A percentile compares a stretch with the other conserved stretches of the same genome.
phyloP scores from a whole-genome alignment of 2,797 vertebrate genomes.

The Sebastes ruberrimus region DNA sequence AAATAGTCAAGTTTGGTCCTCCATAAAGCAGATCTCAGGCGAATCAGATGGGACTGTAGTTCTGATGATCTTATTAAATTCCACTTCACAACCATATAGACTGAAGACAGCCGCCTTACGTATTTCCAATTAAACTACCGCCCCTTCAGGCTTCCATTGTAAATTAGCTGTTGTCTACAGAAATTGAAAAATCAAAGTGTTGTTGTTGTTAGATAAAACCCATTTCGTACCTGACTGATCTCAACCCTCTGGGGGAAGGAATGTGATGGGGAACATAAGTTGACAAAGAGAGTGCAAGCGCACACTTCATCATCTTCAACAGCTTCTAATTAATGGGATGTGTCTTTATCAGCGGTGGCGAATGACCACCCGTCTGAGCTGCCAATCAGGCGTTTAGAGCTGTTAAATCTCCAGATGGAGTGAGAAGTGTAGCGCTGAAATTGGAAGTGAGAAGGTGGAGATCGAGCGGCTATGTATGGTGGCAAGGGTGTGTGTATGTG shows the following conservation, averaged over 20 bases:
- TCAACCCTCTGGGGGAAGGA: neutral
- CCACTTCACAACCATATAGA: neutral
- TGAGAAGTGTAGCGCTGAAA: neutral
- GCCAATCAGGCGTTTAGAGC: neutral
- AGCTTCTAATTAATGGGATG: neutral
- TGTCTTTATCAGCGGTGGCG: neutral
- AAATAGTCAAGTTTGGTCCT: neutral
- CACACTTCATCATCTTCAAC: neutral
- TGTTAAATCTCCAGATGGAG: constrained; percentile 2
- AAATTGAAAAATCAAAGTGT: neutral
- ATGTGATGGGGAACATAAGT: neutral
- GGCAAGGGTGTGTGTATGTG: neutral
- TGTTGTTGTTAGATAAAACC: neutral
- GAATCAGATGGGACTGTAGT: neutral
- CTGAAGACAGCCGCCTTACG: neutral
- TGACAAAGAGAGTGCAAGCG: neutral
- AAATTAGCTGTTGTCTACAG: neutral
- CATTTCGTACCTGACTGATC: neutral
- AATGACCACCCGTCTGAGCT: neutral
- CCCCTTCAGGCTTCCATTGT: neutral
- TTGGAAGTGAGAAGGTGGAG: constrained; percentile 3
- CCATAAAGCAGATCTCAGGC: neutral
- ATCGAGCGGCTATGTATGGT: neutral
- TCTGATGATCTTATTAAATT: neutral
- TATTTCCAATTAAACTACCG: neutral